Conservation (phyloP, 1,140 invertebrate species). For the Temnothorax longispinosus region DNA sequence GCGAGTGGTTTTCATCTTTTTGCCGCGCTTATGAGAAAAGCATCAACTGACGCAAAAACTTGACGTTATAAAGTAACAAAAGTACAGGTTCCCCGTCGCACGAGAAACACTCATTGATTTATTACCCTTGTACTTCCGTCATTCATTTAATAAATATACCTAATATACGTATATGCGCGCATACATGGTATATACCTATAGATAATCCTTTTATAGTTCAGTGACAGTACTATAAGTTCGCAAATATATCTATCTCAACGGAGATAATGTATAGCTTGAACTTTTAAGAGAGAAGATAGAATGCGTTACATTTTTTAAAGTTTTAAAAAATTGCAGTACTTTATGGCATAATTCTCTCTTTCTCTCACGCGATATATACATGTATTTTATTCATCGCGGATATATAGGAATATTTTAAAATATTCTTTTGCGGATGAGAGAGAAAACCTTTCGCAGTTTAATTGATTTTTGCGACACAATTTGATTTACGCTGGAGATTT, state of each 20-base stretch:
- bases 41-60: slow-evolving; percentile 53
- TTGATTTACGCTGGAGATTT: slow-evolving; percentile 19
- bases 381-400: background rate
- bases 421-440: background rate
- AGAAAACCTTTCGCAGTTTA: background rate
- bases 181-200: background rate
- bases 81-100: slow-evolving; percentile 8
- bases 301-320: background rate
- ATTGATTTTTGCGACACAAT: background rate
- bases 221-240: background rate
- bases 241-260: background rate
- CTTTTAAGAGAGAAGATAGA: background rate
- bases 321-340: background rate
- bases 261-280: background rate
- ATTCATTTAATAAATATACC: slow-evolving; percentile 45
- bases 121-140: slow-evolving; percentile 14
- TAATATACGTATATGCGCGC: background rate
- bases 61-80: slow-evolving; percentile 37
- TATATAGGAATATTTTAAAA: background rate
- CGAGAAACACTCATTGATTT: slow-evolving; percentile 46
- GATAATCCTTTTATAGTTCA: background rate
- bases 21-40: slow-evolving; percentile 48
- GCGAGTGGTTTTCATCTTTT: slow-evolving; percentile 47
- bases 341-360: background rate
- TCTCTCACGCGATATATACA: background rate